These are phyloP conservation scores for Sebastes nivosus DNA, from an alignment of 2,797 vertebrate species.

Conservation along the genomic window DNA sequence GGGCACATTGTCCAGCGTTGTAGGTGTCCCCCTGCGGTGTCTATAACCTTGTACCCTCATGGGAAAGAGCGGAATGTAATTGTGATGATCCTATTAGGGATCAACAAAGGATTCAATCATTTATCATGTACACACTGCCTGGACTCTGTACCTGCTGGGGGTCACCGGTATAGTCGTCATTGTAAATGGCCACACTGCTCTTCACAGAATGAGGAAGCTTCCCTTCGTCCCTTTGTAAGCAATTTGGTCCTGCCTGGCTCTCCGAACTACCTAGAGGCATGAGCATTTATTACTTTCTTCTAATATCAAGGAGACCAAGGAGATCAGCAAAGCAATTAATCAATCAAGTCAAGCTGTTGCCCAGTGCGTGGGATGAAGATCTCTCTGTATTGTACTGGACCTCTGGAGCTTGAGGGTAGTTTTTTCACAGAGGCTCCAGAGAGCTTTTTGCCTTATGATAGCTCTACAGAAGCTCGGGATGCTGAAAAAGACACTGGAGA, in stretches of 20 bases:
- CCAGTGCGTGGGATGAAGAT: constrained; percentile 45
- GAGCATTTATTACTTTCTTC: constrained; percentile 67
- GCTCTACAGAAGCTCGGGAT: not conserved
- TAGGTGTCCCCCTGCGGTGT: not conserved
- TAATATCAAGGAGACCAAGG: constrained; percentile 60
- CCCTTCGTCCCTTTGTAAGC: constrained; percentile 30
- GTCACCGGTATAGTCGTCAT: not conserved
- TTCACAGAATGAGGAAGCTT: constrained; percentile 7
- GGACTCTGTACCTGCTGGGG: constrained; percentile 7
- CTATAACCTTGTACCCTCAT: not conserved
- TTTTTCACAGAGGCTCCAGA: constrained; percentile 22
- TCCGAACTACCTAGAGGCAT: constrained; percentile 53
- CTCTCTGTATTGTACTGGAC: constrained; percentile 37
- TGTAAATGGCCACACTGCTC: constrained; percentile 18
- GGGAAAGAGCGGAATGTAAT: not conserved
- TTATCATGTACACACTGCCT: not conserved
- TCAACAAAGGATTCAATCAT: constrained; percentile 4
- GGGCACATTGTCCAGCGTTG: not conserved
- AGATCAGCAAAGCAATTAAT: constrained; percentile 66
- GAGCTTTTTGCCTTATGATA: constrained; percentile 43
- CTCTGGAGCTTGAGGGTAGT: constrained; percentile 48
- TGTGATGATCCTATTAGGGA: not conserved
- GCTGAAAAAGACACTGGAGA: constrained; percentile 13
- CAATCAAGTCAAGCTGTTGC: constrained; percentile 61
- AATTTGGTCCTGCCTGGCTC: constrained; percentile 39